A percentile compares a stretch with the other conserved stretches of the same genome.
These are phyloP conservation scores for Lapara coniferarum DNA, from an alignment of 2,888 invertebrate genomes.

Conservation along the genomic window DNA sequence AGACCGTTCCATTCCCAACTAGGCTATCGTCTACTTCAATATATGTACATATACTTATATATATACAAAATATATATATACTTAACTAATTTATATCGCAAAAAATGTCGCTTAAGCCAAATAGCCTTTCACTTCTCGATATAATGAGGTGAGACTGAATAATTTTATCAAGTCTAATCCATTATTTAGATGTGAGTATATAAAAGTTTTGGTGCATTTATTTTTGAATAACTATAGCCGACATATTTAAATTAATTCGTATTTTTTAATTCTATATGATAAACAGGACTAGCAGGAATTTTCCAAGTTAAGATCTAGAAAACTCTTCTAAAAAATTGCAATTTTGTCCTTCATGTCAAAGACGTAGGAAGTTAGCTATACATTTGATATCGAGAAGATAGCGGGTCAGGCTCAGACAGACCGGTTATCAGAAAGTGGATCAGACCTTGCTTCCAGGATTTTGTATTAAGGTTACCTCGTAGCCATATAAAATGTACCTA, in stretches of 20 bases:
- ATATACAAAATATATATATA: too few relatives aligned
- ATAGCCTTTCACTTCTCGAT: too few relatives aligned
- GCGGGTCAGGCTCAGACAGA: background rate
- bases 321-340: background rate
- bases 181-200: background rate
- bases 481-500: background rate
- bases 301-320: background rate
- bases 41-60: too few relatives aligned
- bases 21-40: too few relatives aligned
- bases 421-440: constrained; percentile 25
- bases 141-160: background rate
- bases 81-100: too few relatives aligned
- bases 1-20: too few relatives aligned
- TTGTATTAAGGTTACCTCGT: constrained; percentile 25
- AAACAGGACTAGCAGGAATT: background rate
- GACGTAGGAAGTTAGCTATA: background rate
- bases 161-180: background rate
- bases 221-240: background rate
- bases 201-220: background rate
- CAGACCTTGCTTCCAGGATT: constrained; percentile 13
- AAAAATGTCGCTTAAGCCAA: too few relatives aligned
- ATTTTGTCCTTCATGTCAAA: background rate
- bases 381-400: background rate
- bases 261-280: too few relatives aligned
- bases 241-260: too few relatives aligned